Conservation (phyloP, 1,140 invertebrate species). For the Drosophila setifemur region DNA sequence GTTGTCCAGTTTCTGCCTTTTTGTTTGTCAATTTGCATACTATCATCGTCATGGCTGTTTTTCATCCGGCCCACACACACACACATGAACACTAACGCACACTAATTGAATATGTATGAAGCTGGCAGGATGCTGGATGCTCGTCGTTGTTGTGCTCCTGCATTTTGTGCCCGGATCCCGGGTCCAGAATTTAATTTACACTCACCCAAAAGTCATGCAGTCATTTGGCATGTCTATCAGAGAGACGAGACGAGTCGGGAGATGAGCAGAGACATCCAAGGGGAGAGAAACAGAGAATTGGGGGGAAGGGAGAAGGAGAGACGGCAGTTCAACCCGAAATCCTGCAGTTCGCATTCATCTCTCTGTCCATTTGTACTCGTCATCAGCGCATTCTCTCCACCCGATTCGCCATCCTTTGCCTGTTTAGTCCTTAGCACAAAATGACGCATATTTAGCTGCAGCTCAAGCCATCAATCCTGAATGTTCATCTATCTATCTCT, state of each 20-base stretch:
- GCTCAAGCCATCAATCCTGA: constrained; percentile 74
- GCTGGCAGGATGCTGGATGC: constrained; percentile 55
- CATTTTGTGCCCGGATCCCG: constrained; percentile 31
- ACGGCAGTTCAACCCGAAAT: constrained; percentile 43
- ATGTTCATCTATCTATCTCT: constrained; percentile 44
- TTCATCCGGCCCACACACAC: constrained; percentile 51
- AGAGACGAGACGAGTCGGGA: constrained; percentile 25
- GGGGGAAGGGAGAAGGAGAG: neutral
- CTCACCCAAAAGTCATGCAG: constrained; percentile 79
- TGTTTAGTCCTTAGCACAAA: constrained; percentile 70
- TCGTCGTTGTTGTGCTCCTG: constrained; percentile 34
- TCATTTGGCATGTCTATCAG: constrained; percentile 80
- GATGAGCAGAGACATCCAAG: constrained; percentile 1
- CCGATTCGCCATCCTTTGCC: constrained; percentile 3
- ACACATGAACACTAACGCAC: constrained; percentile 39
- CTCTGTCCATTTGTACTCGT: constrained; percentile 73
- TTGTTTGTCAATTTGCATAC: constrained; percentile 81
- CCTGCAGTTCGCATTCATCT: constrained; percentile 64
- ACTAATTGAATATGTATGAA: constrained; percentile 81
- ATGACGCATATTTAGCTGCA: constrained; percentile 79
- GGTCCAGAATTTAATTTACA: constrained; percentile 75
- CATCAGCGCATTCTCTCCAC: constrained; percentile 42
- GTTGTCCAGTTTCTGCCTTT: constrained; percentile 56
- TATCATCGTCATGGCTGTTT: constrained; percentile 80
- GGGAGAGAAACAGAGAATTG: neutral